These are phyloP conservation scores for Archivesica marissinica DNA, from an alignment of 1,140 invertebrate genomes.

Conservation along the genomic window DNA sequence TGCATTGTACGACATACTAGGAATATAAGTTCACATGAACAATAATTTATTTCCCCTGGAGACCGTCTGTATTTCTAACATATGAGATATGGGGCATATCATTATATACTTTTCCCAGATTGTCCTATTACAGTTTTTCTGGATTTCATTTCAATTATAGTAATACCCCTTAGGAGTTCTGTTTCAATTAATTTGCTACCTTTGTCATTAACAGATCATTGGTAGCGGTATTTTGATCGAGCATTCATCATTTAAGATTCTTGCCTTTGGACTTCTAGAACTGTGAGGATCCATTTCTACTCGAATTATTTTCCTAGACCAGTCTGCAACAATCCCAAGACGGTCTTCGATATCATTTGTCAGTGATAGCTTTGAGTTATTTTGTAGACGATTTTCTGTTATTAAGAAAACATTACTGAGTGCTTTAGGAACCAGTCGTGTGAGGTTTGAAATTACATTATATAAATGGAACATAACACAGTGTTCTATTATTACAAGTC, in stretches of 20 bases:
- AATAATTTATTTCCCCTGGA: not conserved
- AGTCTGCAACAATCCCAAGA: not conserved
- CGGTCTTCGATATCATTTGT: constrained; percentile 3
- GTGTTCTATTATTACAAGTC: too few species aligned
- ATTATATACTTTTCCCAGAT: not conserved
- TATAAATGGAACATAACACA: too few species aligned
- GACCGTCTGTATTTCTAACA: not conserved
- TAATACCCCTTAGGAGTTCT: not conserved
- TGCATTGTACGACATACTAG: not conserved
- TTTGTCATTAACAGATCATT: constrained; percentile 26
- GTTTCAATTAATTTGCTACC: constrained; percentile 39
- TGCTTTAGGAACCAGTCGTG: too few species aligned
- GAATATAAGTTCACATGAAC: not conserved
- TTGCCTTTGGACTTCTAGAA: not conserved
- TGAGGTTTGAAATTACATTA: too few species aligned
- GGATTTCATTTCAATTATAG: constrained; percentile 27
- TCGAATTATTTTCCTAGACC: constrained; percentile 6
- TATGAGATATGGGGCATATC: not conserved
- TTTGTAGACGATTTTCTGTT: not conserved
- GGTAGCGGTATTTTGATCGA: not conserved
- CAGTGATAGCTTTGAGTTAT: not conserved
- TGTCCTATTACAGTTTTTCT: constrained; percentile 4
- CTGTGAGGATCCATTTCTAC: not conserved
- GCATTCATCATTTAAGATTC: not conserved
- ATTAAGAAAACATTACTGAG: too few species aligned